Conservation (phyloP, 2,888 invertebrate genomes). For the Tiliacea citrago region DNA sequence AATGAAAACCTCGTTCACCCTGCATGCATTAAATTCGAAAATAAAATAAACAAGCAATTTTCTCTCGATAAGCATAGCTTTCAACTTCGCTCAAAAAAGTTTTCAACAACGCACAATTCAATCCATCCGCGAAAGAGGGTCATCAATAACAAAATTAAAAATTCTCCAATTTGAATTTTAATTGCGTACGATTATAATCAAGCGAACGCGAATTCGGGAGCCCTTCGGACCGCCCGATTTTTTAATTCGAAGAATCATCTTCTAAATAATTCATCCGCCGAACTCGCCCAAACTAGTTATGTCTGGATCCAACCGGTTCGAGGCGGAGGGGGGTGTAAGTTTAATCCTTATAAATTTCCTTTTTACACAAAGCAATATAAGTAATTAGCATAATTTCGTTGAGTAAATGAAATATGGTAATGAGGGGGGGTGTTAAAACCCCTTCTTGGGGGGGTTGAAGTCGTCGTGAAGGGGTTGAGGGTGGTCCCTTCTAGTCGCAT, state of each 20-base stretch:
- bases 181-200: conserved; percentile 90
- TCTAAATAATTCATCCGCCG: conserved; percentile 85
- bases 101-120: conserved; percentile 86
- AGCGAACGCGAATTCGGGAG: conserved; percentile 85
- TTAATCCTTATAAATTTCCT: conserved; percentile 91
- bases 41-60: conserved; percentile 82
- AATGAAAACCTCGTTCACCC: conserved; percentile 7
- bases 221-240: conserved; percentile 76
- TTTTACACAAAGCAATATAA: conserved; percentile 91
- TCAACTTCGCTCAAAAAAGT: conserved; percentile 79
- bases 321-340: conserved; percentile 83
- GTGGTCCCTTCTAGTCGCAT: conserved; percentile 87
- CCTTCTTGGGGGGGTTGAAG: conserved; percentile 81
- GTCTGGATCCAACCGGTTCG: conserved; percentile 77
- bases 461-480: conserved; percentile 75
- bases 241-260: conserved; percentile 83
- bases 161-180: conserved; percentile 90
- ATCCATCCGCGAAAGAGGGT: conserved; percentile 84
- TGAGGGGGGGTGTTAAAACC: conserved; percentile 86
- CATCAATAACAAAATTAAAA: conserved; percentile 90
- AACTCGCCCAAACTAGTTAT: conserved; percentile 82
- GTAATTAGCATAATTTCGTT: conserved; percentile 91
- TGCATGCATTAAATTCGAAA: conserved; percentile 59
- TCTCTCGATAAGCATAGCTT: conserved; percentile 77
- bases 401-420: conserved; percentile 91